A percentile compares a stretch with the other conserved stretches of the same genome.
phyloP scores from a whole-genome alignment of 2,113 vertebrate species.

The Istiophorus platypterus region DNA sequence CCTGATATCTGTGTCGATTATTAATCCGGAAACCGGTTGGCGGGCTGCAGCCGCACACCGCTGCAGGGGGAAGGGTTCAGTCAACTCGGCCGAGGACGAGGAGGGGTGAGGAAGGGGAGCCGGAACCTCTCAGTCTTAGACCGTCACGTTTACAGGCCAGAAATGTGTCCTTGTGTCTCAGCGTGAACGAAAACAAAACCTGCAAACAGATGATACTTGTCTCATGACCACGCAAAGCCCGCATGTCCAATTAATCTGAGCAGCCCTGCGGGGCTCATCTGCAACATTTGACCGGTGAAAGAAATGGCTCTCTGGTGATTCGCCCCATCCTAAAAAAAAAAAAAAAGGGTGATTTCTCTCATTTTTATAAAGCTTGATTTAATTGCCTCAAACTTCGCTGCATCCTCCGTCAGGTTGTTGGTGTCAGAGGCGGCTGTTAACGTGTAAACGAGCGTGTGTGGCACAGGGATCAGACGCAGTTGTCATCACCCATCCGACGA shows the following conservation, averaged over 20 bases:
- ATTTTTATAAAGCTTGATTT: slow-evolving; percentile 2
- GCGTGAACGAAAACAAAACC: background rate
- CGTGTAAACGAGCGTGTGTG: slow-evolving; percentile 67
- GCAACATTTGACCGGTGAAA: background rate
- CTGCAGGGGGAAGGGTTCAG: slow-evolving; percentile 15
- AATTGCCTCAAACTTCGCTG: slow-evolving; percentile 42
- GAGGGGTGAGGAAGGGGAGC: slow-evolving; percentile 27
- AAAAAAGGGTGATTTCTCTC: background rate
- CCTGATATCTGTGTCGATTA: slow-evolving; percentile 58
- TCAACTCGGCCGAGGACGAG: slow-evolving; percentile 14
- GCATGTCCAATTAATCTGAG: slow-evolving; percentile 23
- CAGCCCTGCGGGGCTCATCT: background rate
- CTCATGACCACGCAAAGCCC: background rate
- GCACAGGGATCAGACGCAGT: slow-evolving; percentile 75
- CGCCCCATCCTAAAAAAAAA: background rate
- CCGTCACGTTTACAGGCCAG: slow-evolving; percentile 51
- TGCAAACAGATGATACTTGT: background rate
- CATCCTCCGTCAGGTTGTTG: slow-evolving; percentile 11
- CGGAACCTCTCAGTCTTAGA: slow-evolving; percentile 11
- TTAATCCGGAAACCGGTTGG: slow-evolving; percentile 58
- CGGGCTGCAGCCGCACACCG: slow-evolving; percentile 35
- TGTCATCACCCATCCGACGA: slow-evolving; percentile 74
- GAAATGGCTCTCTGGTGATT: background rate
- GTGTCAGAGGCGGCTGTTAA: slow-evolving; percentile 62
- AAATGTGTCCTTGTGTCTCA: slow-evolving; percentile 46